Conservation (phyloP, 64 coral and sea anemone species). For the Montipora capricornis region DNA sequence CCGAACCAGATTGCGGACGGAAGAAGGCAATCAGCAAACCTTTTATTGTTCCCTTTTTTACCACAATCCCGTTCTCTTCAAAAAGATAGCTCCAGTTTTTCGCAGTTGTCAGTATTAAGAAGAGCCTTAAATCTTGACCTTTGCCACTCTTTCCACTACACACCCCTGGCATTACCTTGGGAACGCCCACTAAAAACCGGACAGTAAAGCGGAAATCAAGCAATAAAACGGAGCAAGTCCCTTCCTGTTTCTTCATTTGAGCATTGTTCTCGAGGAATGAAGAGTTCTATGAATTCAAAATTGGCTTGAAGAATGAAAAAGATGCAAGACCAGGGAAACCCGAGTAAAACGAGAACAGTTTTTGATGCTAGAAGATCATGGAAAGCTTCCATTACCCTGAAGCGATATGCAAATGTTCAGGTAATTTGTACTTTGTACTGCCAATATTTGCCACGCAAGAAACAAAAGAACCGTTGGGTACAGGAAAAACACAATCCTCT, state of each 20-base stretch:
- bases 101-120: neutral
- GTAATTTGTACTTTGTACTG: slow-evolving; percentile 28
- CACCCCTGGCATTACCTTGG: neutral
- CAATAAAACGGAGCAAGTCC: neutral
- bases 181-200: neutral
- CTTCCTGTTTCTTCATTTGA: neutral
- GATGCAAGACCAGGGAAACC: neutral
- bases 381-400: neutral
- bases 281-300: neutral
- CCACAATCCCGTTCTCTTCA: neutral
- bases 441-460: neutral
- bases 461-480: neutral
- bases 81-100: neutral
- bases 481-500: neutral
- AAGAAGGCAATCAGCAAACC: too few species aligned
- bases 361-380: neutral
- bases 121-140: neutral
- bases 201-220: neutral
- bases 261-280: neutral
- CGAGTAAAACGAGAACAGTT: neutral
- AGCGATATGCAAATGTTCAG: slow-evolving; percentile 8
- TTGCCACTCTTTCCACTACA: neutral
- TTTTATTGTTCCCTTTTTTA: neutral
- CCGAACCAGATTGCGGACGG: too few species aligned
- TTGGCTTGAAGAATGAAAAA: neutral